Percentiles rank a stretch among this genome's conserved stretches.
phyloP scores from a whole-genome alignment of 2,888 invertebrate species.

The Calameuta idolon region DNA sequence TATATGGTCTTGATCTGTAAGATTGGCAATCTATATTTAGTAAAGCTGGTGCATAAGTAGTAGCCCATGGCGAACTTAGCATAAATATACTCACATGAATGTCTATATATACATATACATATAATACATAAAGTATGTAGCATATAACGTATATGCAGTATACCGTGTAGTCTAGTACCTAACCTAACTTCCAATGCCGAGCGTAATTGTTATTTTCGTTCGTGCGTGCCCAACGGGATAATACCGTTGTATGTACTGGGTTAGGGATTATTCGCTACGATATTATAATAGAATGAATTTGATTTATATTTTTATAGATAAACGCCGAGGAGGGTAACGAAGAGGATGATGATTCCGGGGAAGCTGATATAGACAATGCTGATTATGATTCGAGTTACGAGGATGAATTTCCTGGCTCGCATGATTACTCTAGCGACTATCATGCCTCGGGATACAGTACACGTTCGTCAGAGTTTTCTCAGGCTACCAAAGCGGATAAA shows the following conservation, averaged over 20 bases:
- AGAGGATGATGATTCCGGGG: slow-evolving; percentile 41
- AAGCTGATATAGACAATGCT: slow-evolving; percentile 40
- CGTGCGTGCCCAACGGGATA: background rate
- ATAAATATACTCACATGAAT: background rate
- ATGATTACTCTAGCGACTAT: slow-evolving; percentile 41
- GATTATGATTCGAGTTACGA: slow-evolving; percentile 49
- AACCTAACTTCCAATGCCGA: background rate
- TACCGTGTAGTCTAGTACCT: background rate
- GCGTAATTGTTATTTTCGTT: background rate
- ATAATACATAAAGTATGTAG: background rate
- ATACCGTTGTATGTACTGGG: background rate
- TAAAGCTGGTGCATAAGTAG: background rate
- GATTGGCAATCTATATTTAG: background rate
- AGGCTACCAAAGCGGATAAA: background rate
- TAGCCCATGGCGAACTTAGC: background rate
- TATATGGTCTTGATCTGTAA: background rate
- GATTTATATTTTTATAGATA: slow-evolving; percentile 37
- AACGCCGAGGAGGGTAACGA: slow-evolving; percentile 47
- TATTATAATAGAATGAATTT: background rate
- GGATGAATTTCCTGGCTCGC: slow-evolving; percentile 33
- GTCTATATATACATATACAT: background rate
- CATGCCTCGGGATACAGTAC: slow-evolving; percentile 21
- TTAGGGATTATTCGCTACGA: background rate
- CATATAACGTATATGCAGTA: background rate
- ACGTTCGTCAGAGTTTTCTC: slow-evolving; percentile 25